These are phyloP conservation scores for Pipra filicauda DNA, from an alignment of 2,113 vertebrate species.

Conservation along the genomic window DNA sequence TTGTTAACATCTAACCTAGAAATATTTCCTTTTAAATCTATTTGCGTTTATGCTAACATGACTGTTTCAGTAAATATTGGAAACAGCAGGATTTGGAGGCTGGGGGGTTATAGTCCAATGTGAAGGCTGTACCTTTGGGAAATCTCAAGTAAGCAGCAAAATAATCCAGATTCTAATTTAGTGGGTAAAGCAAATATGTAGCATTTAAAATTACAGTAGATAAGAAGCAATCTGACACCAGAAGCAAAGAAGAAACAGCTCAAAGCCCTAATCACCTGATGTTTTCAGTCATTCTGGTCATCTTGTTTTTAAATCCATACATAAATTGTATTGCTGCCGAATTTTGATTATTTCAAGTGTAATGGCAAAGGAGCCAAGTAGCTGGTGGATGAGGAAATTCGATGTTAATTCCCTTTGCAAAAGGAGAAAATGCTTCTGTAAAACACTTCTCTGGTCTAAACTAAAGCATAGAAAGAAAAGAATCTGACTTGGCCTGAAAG, in stretches of 20 bases:
- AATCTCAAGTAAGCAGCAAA: slow-evolving; percentile 65
- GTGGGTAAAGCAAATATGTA: slow-evolving; percentile 58
- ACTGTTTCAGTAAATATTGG: neutral
- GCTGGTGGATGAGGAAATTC: rapidly evolving
- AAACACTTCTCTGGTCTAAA: neutral
- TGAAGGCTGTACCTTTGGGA: slow-evolving; percentile 66
- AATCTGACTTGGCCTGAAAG: neutral
- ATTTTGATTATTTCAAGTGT: neutral
- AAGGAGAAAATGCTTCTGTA: neutral
- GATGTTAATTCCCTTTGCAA: neutral
- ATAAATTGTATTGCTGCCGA: neutral
- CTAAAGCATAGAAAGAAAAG: neutral
- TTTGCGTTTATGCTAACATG: neutral
- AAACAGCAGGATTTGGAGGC: slow-evolving; percentile 46
- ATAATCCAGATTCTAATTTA: slow-evolving; percentile 77
- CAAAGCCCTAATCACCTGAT: slow-evolving; percentile 61
- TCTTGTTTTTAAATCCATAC: slow-evolving; percentile 6
- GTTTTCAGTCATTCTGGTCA: slow-evolving; percentile 17
- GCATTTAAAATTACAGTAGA: slow-evolving; percentile 56
- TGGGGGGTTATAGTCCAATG: neutral
- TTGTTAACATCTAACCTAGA: neutral
- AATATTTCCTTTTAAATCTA: neutral
- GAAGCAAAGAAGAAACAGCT: neutral
- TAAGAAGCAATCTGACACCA: slow-evolving; percentile 66
- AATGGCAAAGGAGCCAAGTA: neutral